phyloP scores from a whole-genome alignment of 2,113 vertebrate genomes.

The Genyomyrus donnyi region DNA sequence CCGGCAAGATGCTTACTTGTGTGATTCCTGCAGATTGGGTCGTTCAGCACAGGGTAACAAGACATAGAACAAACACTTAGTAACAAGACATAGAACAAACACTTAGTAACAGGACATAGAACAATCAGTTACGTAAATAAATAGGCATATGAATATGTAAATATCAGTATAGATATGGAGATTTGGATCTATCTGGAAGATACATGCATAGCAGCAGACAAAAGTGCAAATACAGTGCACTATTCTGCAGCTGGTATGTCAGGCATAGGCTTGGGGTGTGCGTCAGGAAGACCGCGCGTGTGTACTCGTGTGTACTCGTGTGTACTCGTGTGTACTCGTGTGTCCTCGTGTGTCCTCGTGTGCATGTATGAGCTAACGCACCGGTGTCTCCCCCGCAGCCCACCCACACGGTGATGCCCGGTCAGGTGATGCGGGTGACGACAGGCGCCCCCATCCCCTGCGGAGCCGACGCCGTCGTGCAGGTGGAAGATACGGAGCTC shows the following conservation, averaged over 20 bases:
- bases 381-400: conserved; percentile 58
- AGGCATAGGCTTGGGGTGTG: not conserved
- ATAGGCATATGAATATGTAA: not conserved
- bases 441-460: conserved; percentile 98
- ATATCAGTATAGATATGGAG: not conserved
- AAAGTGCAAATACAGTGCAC: not conserved
- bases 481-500: conserved; percentile 95
- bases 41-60: not conserved
- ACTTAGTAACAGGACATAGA: too few relatives aligned
- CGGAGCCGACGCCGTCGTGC: conserved; percentile 94
- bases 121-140: not conserved
- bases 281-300: not conserved
- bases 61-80: not conserved
- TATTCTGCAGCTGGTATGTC: not conserved
- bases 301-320: too few relatives aligned
- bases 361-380: not conserved
- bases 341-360: not conserved
- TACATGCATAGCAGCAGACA: not conserved
- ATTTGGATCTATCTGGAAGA: not conserved
- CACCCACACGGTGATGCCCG: conserved; percentile 95
- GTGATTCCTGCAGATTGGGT: not conserved
- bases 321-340: too few relatives aligned
- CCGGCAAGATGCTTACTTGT: not conserved
- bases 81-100: too few relatives aligned
- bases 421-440: conserved; percentile 97